Percentiles rank a stretch among this genome's conserved stretches.
Conservation (phyloP, 1,140 invertebrate genomes). For the Eupristina koningsbergeri region DNA sequence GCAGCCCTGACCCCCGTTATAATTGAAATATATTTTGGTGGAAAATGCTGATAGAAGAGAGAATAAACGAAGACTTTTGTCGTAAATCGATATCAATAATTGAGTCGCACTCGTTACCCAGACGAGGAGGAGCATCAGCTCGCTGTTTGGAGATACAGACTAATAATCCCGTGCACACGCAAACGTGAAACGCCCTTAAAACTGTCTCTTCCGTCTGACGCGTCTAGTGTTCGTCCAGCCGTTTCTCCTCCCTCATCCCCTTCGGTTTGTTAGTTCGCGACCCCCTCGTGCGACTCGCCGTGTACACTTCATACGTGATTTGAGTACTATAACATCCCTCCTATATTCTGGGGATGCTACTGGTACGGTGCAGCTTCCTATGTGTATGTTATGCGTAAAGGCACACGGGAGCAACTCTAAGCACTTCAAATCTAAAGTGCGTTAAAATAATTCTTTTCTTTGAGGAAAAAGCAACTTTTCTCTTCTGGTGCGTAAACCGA, state of each 20-base stretch:
- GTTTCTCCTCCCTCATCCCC: too few species aligned
- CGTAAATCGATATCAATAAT: not conserved
- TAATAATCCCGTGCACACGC: not conserved
- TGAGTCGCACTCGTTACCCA: not conserved
- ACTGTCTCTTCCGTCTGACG: conserved; percentile 7
- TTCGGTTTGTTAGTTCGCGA: conserved; percentile 2
- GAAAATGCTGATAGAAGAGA: too few species aligned
- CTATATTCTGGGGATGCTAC: not conserved
- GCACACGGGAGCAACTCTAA: not conserved
- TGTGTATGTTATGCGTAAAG: not conserved
- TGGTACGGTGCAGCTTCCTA: too few species aligned
- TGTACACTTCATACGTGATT: conserved; percentile 23
- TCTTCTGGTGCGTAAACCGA: too few species aligned
- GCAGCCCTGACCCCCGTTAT: too few species aligned
- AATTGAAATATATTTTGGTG: too few species aligned
- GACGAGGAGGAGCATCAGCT: not conserved
- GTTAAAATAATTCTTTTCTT: conserved; percentile 1
- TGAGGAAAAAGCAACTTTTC: too few species aligned
- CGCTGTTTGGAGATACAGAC: not conserved
- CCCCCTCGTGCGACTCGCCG: not conserved
- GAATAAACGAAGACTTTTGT: too few species aligned
- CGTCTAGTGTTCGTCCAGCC: conserved; percentile 14
- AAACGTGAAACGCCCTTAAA: conserved; percentile 1
- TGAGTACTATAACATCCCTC: not conserved
- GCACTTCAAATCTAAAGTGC: not conserved